These are phyloP conservation scores for Drosophila pachea DNA, from an alignment of 1,140 invertebrate genomes.

Conservation along the genomic window DNA sequence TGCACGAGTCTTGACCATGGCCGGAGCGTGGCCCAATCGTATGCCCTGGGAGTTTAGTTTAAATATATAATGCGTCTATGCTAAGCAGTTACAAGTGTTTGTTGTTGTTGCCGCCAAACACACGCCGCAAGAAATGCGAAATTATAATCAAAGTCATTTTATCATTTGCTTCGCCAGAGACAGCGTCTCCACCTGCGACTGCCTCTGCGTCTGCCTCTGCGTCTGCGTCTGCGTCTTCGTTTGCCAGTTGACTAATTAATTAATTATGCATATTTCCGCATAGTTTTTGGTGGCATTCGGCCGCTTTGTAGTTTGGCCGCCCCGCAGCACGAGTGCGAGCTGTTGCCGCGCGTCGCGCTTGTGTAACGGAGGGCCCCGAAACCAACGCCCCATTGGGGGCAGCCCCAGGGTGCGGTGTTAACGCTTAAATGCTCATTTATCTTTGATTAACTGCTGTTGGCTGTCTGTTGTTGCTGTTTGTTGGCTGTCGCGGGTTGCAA, in stretches of 20 bases:
- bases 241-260: slow-evolving; percentile 63
- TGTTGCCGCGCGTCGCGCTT: slow-evolving; percentile 52
- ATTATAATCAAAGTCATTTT: slow-evolving; percentile 21
- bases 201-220: background rate
- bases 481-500: slow-evolving; percentile 28
- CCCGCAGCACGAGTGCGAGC: slow-evolving; percentile 61
- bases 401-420: slow-evolving; percentile 53
- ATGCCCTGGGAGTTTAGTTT: slow-evolving; percentile 15
- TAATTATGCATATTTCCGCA: slow-evolving; percentile 71
- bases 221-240: background rate
- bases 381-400: slow-evolving; percentile 61
- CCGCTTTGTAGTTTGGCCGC: slow-evolving; percentile 64
- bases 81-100: slow-evolving; percentile 18
- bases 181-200: too few relatives aligned
- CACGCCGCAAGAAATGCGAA: slow-evolving; percentile 46
- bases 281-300: slow-evolving; percentile 44
- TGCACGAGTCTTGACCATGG: slow-evolving; percentile 21
- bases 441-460: slow-evolving; percentile 63
- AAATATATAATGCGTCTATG: slow-evolving; percentile 20
- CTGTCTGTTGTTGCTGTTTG: slow-evolving; percentile 15
- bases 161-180: too few relatives aligned
- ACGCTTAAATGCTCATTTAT: slow-evolving; percentile 72
- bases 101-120: slow-evolving; percentile 11
- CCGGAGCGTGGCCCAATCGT: slow-evolving; percentile 8
- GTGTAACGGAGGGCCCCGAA: slow-evolving; percentile 49